These are phyloP conservation scores for Mesitornis unicolor DNA, from an alignment of 2,113 vertebrate species.

Conservation along the genomic window DNA sequence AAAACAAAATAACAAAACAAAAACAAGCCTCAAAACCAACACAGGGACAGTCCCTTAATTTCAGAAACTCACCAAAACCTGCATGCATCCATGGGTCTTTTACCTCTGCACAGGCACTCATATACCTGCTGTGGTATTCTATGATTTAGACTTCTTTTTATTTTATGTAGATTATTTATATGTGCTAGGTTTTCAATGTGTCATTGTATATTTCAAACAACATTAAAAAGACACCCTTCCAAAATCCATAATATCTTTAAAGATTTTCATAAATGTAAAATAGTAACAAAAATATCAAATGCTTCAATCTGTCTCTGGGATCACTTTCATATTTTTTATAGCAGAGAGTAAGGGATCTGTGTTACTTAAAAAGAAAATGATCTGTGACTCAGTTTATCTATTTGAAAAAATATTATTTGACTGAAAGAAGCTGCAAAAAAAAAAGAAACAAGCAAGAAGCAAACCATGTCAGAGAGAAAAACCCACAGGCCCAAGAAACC, in stretches of 20 bases:
- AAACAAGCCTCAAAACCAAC: accelerated
- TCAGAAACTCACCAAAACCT: not conserved
- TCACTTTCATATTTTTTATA: not conserved
- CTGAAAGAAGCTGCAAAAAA: not conserved
- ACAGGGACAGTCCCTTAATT: not conserved
- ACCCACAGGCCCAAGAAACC: not conserved
- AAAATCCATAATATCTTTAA: not conserved
- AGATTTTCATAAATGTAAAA: not conserved
- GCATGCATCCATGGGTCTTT: not conserved
- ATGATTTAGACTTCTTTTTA: not conserved
- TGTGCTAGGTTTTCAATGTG: not conserved
- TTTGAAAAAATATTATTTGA: not conserved
- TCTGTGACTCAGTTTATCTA: not conserved
- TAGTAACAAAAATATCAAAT: not conserved
- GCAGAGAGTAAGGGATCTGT: not conserved
- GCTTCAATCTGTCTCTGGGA: not conserved
- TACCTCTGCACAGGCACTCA: not conserved
- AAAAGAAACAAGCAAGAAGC: not conserved
- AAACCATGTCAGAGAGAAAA: not conserved
- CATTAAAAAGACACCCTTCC: not conserved
- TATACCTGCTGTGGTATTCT: not conserved
- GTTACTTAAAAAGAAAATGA: not conserved
- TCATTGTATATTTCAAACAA: not conserved
- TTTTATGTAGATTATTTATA: not conserved
- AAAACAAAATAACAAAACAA: too few species aligned